A percentile compares a stretch with the other conserved stretches of the same genome.
phyloP scores from a whole-genome alignment of 2,113 vertebrate species.

The Aviceda subcristata region DNA sequence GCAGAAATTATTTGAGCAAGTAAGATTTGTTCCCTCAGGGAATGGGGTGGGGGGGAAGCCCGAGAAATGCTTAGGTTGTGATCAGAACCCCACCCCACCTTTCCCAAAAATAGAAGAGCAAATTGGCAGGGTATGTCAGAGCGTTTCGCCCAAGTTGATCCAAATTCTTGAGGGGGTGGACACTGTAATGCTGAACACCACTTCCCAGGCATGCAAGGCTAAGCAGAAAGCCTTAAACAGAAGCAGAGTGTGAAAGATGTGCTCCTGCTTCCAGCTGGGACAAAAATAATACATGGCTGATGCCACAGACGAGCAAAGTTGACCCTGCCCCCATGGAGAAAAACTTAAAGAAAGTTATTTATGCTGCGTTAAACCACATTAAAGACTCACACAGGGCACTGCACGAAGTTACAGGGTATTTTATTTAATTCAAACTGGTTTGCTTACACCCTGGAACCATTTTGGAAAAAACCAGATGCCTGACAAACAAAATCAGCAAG shows the following conservation, averaged over 20 bases:
- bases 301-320: not conserved
- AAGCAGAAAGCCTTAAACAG: not conserved
- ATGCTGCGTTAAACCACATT: not conserved
- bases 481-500: not conserved
- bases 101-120: not conserved
- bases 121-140: not conserved
- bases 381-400: not conserved
- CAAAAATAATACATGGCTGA: not conserved
- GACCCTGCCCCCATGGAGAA: not conserved
- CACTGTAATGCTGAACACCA: not conserved
- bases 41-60: not conserved
- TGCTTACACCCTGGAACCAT: not conserved
- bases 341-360: not conserved
- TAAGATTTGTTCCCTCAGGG: not conserved
- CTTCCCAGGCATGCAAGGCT: not conserved
- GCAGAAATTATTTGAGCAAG: not conserved
- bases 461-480: not conserved
- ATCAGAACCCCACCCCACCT: not conserved
- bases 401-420: not conserved
- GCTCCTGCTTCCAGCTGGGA: not conserved
- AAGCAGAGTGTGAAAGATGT: not conserved
- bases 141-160: not conserved
- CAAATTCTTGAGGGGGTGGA: not conserved
- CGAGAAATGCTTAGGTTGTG: not conserved
- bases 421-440: not conserved